Conservation (phyloP, 2,888 invertebrate genomes). For the Tinea trinotella region DNA sequence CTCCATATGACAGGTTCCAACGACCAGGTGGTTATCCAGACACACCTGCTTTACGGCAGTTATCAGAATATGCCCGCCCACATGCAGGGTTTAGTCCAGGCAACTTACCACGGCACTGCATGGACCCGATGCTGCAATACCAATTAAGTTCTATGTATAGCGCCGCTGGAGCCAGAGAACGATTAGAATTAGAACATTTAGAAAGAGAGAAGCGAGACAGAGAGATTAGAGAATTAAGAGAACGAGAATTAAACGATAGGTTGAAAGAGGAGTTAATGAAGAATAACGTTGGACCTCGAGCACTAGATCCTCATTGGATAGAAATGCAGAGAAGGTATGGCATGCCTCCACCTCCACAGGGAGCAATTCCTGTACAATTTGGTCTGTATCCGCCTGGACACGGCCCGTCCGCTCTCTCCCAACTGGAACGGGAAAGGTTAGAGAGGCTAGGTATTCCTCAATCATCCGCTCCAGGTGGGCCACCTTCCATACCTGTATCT, state of each 20-base stretch:
- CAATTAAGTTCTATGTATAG: constrained; percentile 84
- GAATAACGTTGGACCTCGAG: constrained; percentile 75
- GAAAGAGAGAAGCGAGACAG: constrained; percentile 81
- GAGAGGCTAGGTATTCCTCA: constrained; percentile 86
- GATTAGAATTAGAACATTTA: constrained; percentile 76
- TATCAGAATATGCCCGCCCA: constrained; percentile 93
- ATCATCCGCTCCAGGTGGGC: constrained; percentile 64
- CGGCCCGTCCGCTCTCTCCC: constrained; percentile 77
- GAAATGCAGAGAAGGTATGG: constrained; percentile 89
- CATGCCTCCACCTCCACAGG: constrained; percentile 75
- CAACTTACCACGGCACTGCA: constrained; percentile 76
- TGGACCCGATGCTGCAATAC: constrained; percentile 90
- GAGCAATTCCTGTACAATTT: constrained; percentile 79
- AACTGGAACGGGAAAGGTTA: constrained; percentile 89
- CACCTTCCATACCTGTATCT: constrained; percentile 60
- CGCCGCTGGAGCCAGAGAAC: constrained; percentile 76
- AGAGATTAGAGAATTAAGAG: constrained; percentile 83
- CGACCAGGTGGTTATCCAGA: constrained; percentile 82
- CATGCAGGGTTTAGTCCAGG: constrained; percentile 88
- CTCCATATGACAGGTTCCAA: constrained; percentile 82
- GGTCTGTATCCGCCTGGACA: constrained; percentile 84
- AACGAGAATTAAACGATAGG: constrained; percentile 85
- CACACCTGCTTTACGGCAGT: constrained; percentile 92
- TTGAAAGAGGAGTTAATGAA: constrained; percentile 92
- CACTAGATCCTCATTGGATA: constrained; percentile 86